Conservation (phyloP, 2,113 vertebrate species). For the Hymenochirus boettgeri region DNA sequence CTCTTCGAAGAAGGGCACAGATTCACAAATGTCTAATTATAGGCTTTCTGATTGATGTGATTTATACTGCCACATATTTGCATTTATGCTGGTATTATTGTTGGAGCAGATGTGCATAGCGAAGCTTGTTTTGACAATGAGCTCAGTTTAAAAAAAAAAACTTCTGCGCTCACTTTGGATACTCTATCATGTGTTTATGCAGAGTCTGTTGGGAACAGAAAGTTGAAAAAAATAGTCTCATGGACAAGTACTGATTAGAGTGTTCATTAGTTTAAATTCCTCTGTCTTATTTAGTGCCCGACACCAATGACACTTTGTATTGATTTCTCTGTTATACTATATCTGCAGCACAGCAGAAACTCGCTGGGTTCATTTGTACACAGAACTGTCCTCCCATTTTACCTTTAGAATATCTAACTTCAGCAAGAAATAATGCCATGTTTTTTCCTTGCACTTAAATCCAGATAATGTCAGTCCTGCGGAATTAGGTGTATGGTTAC, state of each 20-base stretch:
- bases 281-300: constrained; percentile 17
- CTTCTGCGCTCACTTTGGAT: constrained; percentile 7
- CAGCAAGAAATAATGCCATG: background rate
- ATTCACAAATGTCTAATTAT: constrained; percentile 40
- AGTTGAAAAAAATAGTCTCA: constrained; percentile 27
- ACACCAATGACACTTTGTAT: constrained; percentile 29
- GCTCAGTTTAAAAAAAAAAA: constrained; percentile 17
- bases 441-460: constrained; percentile 16
- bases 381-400: constrained; percentile 24
- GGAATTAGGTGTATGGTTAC: background rate
- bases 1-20: constrained; percentile 23
- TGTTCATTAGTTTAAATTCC: constrained; percentile 34
- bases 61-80: constrained; percentile 39
- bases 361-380: constrained; percentile 26
- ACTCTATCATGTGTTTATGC: constrained; percentile 32
- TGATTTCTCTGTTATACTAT: constrained; percentile 32
- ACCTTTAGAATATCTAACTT: constrained; percentile 10
- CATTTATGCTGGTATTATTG: constrained; percentile 41
- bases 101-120: constrained; percentile 42
- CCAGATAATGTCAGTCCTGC: constrained; percentile 1
- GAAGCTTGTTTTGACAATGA: constrained; percentile 41
- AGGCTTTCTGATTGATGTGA: constrained; percentile 38
- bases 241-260: constrained; percentile 27
- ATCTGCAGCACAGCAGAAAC: constrained; percentile 4
- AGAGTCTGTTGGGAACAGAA: constrained; percentile 15